Conservation (phyloP, 1,140 invertebrate species). For the Drosophila parvula region DNA sequence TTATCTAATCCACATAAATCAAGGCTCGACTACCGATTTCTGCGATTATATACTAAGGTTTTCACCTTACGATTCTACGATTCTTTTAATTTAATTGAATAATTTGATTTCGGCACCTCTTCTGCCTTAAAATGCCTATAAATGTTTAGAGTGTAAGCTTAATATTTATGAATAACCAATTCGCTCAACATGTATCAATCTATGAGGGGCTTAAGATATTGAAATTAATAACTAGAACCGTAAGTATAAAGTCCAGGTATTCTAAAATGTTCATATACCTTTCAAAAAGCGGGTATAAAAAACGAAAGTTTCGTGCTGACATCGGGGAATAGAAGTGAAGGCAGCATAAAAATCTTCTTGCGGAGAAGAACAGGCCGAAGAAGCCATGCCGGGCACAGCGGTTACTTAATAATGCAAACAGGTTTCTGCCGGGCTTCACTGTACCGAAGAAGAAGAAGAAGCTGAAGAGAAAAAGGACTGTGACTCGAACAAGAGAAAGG, state of each 20-base stretch:
- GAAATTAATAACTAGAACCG: not conserved
- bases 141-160: no score
- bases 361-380: conserved; percentile 49
- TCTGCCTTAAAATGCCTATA: no score
- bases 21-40: no score
- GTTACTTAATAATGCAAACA: conserved; percentile 81
- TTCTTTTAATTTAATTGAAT: no score
- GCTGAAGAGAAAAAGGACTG: conserved; percentile 15
- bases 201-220: not conserved
- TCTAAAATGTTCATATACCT: conserved; percentile 8
- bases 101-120: no score
- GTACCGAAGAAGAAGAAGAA: conserved; percentile 16
- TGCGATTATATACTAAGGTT: no score
- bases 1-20: no score
- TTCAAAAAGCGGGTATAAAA: conserved; percentile 49
- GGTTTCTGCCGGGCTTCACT: conserved; percentile 55
- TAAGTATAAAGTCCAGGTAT: no score
- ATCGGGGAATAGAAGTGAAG: conserved; percentile 38
- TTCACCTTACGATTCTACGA: no score
- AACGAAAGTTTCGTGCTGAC: conserved; percentile 70
- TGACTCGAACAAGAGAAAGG: conserved; percentile 50
- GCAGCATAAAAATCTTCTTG: conserved; percentile 41
- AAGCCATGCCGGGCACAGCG: conserved; percentile 57
- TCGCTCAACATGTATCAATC: no score
- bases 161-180: no score